Evolutionary conservation across 2,113 vertebrate species (phyloP), one percentile per base, ranked within the genome.

Genomic region (Puntigrus tetrazona): DNA sequence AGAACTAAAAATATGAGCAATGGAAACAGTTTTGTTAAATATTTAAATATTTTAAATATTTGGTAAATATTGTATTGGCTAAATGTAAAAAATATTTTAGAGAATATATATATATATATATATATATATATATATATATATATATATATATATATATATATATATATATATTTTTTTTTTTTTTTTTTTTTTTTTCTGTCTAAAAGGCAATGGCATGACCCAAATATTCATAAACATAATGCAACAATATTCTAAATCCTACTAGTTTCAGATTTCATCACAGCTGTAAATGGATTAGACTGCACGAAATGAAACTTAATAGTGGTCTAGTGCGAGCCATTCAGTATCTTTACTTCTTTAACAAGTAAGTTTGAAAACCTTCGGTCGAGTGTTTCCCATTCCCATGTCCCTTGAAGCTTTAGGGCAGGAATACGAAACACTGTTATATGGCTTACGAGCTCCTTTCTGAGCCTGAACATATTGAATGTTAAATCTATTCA

Each of bases 401-500:
- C 41, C 41, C 63, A 34, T 67, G 63, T 67, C 16, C 29, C 29
- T 8, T 9, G 63, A 67, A 7, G 63, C 7, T 36, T 18, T 31
- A 36, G 6, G 18, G 63, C 16, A 67, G 63, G 0, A 69, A 69
- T 69, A 36, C 3, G 31, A 69, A 69, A 69, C 18, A 38, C 18
- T 38, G 31, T 69, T 69, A 69, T 69, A 10, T 3, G 16, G 65
- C 4, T 69, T 11, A 22, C 11, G 20, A 25, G n/a, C 38, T 72
- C 38, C n/a, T 72, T 72, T 72, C n/a, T 72, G 38, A 72, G 38
- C 69, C 18, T 72, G 22, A 43, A 25, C 4, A 72, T 72, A 72
- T 25, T 41, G 36, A 2, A 41, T 72, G 5, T 72, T 22, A 8
- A 69, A 69, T 43, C 36, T 41, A 38, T 72, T 25, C 36, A 38